Percentiles rank a stretch among this genome's conserved stretches.
phyloP scores from a whole-genome alignment of 2,888 invertebrate species.

The Corythucha ciliata region DNA sequence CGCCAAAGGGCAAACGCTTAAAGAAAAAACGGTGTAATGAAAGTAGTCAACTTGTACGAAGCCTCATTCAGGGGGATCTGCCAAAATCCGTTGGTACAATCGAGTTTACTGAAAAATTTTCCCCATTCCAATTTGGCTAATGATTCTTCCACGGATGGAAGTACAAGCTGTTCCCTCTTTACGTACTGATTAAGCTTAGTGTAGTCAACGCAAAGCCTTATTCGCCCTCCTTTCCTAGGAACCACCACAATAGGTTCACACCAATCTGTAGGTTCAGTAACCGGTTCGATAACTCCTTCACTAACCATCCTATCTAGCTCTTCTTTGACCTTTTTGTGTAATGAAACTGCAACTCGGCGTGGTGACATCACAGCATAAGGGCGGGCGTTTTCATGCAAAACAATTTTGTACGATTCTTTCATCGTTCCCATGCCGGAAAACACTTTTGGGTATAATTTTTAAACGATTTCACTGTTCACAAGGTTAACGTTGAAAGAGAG shows the following conservation, averaged over 20 bases:
- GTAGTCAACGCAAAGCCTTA: slow-evolving; percentile 22
- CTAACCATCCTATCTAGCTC: slow-evolving; percentile 12
- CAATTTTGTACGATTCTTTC: slow-evolving; percentile 12
- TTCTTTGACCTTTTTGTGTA: neutral
- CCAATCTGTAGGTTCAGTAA: slow-evolving; percentile 15
- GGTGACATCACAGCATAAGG: neutral
- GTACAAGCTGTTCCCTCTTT: slow-evolving; percentile 5
- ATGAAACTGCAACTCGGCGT: neutral
- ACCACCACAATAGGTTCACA: slow-evolving; percentile 20
- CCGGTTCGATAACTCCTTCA: neutral
- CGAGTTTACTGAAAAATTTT: neutral
- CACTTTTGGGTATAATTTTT: neutral
- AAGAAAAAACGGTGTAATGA: neutral
- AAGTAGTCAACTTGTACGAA: neutral
- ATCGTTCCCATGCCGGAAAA: slow-evolving; percentile 9
- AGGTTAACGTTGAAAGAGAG: neutral
- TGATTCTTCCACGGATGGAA: neutral
- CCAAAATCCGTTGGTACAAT: neutral
- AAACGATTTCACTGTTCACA: neutral
- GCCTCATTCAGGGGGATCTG: neutral
- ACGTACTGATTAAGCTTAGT: slow-evolving; percentile 19
- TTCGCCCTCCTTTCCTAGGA: slow-evolving; percentile 9
- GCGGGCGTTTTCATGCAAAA: neutral
- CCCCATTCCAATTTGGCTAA: neutral
- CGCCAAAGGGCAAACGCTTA: neutral